These are phyloP conservation scores for Huso huso DNA, from an alignment of 2,797 vertebrate species.

Conservation along the genomic window DNA sequence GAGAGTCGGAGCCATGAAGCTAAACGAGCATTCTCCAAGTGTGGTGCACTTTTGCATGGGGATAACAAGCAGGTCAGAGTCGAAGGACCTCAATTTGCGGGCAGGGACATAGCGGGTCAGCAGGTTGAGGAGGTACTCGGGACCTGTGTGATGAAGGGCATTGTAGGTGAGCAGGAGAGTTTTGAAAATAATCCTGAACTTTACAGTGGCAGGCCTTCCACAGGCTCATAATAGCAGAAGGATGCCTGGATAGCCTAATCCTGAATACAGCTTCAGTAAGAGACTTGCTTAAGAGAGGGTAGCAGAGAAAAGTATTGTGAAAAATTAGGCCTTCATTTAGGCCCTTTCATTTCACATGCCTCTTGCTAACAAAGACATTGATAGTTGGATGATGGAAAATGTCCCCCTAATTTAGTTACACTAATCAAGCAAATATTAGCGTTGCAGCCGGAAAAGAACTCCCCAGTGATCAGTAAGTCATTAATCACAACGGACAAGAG, in stretches of 20 bases:
- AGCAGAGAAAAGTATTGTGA: slow-evolving; percentile 46
- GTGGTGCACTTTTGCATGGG: no score
- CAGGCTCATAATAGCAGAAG: slow-evolving; percentile 34
- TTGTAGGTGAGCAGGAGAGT: background rate
- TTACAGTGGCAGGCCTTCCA: no score
- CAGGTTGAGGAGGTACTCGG: no score
- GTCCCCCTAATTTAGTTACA: background rate
- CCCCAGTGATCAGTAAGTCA: background rate
- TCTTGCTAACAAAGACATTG: background rate
- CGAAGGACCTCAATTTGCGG: no score
- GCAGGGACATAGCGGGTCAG: no score
- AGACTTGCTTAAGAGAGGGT: slow-evolving; percentile 41
- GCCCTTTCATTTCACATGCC: background rate
- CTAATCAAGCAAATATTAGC: slow-evolving; percentile 1
- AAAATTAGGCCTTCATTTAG: slow-evolving; percentile 20
- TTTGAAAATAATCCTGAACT: no score
- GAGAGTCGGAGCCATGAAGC: no score
- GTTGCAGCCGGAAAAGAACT: background rate
- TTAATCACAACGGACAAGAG: background rate
- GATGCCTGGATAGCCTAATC: slow-evolving; percentile 45
- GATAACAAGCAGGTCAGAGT: no score
- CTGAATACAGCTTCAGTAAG: slow-evolving; percentile 48
- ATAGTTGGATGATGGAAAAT: background rate
- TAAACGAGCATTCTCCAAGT: no score
- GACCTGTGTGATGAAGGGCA: no score